phyloP scores from a whole-genome alignment of 2,888 invertebrate genomes.

The Andrena chrysosceles region DNA sequence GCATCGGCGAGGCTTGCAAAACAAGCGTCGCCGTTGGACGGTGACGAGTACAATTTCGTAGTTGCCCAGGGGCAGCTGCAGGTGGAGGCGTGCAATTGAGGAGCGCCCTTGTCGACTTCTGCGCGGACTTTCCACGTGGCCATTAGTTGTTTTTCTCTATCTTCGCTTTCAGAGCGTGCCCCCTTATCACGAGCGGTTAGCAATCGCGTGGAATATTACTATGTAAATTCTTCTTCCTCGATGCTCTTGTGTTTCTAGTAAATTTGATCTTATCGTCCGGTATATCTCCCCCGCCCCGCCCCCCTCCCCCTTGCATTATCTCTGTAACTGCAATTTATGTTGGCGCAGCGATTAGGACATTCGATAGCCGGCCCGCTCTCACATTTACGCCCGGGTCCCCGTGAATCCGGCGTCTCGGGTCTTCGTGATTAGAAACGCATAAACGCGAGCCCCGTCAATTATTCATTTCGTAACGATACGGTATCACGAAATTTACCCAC shows the following conservation, averaged over 20 bases:
- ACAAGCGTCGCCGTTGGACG: conserved; percentile 9
- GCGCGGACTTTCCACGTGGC: conserved; percentile 22
- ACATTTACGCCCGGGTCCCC: conserved; percentile 1
- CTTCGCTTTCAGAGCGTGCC: conserved; percentile 29
- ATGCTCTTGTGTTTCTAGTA: not conserved
- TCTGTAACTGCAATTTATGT: conserved; percentile 1
- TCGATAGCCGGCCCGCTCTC: not conserved
- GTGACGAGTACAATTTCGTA: not conserved
- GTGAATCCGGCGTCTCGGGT: not conserved
- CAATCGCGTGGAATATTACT: conserved; percentile 58
- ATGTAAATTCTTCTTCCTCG: conserved; percentile 47
- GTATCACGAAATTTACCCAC: conserved; percentile 10
- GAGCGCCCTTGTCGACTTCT: not conserved
- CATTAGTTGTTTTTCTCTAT: conserved; percentile 30
- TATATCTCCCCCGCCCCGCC: conserved; percentile 4
- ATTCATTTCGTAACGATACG: conserved; percentile 14
- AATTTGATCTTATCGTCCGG: conserved; percentile 33
- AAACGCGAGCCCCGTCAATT: not conserved
- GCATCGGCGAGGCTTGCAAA: not conserved
- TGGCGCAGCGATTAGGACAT: conserved; percentile 15
- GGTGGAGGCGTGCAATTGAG: not conserved
- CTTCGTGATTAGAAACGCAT: conserved; percentile 1
- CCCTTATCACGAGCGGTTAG: conserved; percentile 37
- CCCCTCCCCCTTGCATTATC: not conserved
- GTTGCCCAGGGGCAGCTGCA: not conserved